Base-by-base conservation (phyloP, 2,113 vertebrate species). In the Notechis scutatus region DNA sequence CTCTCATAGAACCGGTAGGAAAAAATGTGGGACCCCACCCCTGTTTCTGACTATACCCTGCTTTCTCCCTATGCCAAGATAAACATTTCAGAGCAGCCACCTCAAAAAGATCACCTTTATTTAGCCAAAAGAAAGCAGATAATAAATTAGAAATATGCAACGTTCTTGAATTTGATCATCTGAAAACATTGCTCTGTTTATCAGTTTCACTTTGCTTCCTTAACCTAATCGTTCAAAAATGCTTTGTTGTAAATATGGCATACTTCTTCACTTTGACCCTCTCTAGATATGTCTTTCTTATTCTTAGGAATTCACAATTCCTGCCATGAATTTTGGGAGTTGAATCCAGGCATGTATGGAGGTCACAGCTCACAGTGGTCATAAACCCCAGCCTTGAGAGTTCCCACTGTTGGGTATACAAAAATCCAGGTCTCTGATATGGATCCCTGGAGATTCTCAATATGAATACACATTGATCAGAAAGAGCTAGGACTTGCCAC, bases 11-110 rank as follows among this genome's bases (percentile, higher is more conserved):
- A 50, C 47, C 8, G 8, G 8, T 50, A 50, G 47, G 47, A 50
- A 50, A 50, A 50, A 50, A 50, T 50, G 47, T 50, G 47, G 47
- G 47, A 50, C 47, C 47, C 8, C 47, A 50, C 47, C 47, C 9
- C 8, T 50, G 47, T 50, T 50, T 50, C 47, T 92, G 88, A 57
- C 88, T 55, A 6, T 26, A 47, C 54, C 87, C 74, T 85, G 21
- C 0, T 0, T 92, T 86, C 90, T 21, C 57, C 24, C 92, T 81
- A 50, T 11, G 0, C 7, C 55, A 56, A 95, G 89, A 95, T 95
- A 93, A 11, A 92, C 52, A 10, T 52, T 95, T 92, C 57, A 94
- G 54, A 91, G 90, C 5, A 56, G 29, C 23, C 39, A 45, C 8
- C 14, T 50, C 42, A 88, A 87, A 4, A 89, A 56, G 56, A 20